Evolutionary conservation across 2,888 invertebrate genomes (phyloP).

Genomic region (Monoplex corrugatus): DNA sequence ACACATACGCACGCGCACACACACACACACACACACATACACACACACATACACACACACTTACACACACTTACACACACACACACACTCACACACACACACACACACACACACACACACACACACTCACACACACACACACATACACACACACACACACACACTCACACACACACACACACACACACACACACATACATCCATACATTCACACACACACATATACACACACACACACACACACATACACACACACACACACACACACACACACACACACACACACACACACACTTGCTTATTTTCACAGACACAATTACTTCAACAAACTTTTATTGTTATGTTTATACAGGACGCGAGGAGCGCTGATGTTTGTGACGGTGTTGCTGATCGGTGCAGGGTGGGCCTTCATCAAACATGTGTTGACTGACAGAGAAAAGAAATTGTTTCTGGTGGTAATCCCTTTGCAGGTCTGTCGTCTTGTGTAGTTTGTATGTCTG

Average conservation of each 20-base stretch:
- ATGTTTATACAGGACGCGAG: slow-evolving; percentile 86
- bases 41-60: neutral
- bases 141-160: neutral
- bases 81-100: too few relatives aligned
- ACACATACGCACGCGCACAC: neutral
- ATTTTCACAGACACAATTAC: too few relatives aligned
- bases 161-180: neutral
- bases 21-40: neutral
- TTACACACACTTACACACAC: too few relatives aligned
- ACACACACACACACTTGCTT: slow-evolving; percentile 1
- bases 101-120: too few relatives aligned
- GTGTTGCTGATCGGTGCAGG: slow-evolving; percentile 98
- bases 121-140: too few relatives aligned
- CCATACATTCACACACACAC: neutral
- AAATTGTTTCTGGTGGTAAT: slow-evolving; percentile 98
- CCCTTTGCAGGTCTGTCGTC: slow-evolving; percentile 90
- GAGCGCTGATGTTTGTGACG: slow-evolving; percentile 92
- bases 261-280: neutral
- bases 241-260: neutral
- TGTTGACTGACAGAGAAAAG: slow-evolving; percentile 97
- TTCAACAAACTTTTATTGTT: slow-evolving; percentile 25
- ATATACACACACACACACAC: neutral
- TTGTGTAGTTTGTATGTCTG: neutral
- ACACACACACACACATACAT: neutral
- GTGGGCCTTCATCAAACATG: slow-evolving; percentile 99